Evolutionary conservation across 2,797 vertebrate species (phyloP).

Genomic region (Phalloptychus januarius): DNA sequence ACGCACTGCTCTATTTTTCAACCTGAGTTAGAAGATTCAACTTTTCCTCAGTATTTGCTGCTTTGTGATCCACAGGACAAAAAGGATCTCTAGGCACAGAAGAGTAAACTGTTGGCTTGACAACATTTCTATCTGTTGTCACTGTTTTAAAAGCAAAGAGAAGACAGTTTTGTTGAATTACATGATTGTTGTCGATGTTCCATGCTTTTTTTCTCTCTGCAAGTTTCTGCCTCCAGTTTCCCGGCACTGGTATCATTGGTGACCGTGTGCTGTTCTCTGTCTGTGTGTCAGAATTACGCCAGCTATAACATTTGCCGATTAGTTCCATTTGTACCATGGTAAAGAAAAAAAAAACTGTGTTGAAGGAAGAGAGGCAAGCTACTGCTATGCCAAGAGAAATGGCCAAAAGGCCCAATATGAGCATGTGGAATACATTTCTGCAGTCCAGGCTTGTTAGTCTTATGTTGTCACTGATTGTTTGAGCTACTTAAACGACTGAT

Average conservation of each 20-base stretch:
- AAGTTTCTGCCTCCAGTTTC: slow-evolving; percentile 73
- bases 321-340: slow-evolving; percentile 75
- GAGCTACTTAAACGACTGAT: slow-evolving; percentile 77
- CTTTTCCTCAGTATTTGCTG: slow-evolving; percentile 47
- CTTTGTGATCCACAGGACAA: slow-evolving; percentile 29
- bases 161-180: slow-evolving; percentile 56
- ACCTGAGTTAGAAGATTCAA: slow-evolving; percentile 40
- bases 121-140: slow-evolving; percentile 25
- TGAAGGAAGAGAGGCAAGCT: slow-evolving; percentile 73
- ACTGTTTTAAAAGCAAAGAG: slow-evolving; percentile 20
- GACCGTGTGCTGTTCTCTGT: slow-evolving; percentile 76
- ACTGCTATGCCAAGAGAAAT: slow-evolving; percentile 83
- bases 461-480: slow-evolving; percentile 81
- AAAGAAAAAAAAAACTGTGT: slow-evolving; percentile 62
- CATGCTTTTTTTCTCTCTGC: slow-evolving; percentile 42
- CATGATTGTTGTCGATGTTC: slow-evolving; percentile 46
- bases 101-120: slow-evolving; percentile 1
- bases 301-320: slow-evolving; percentile 75
- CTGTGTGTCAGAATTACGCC: slow-evolving; percentile 76
- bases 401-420: slow-evolving; percentile 69
- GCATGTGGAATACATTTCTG: slow-evolving; percentile 83
- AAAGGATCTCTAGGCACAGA: slow-evolving; percentile 27
- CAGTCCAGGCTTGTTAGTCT: slow-evolving; percentile 80
- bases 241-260: slow-evolving; percentile 75
- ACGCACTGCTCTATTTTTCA: slow-evolving; percentile 63